Percentiles rank a stretch among this genome's conserved stretches.
Conservation (phyloP, 2,113 vertebrate species). For the Leuciscus idus region DNA sequence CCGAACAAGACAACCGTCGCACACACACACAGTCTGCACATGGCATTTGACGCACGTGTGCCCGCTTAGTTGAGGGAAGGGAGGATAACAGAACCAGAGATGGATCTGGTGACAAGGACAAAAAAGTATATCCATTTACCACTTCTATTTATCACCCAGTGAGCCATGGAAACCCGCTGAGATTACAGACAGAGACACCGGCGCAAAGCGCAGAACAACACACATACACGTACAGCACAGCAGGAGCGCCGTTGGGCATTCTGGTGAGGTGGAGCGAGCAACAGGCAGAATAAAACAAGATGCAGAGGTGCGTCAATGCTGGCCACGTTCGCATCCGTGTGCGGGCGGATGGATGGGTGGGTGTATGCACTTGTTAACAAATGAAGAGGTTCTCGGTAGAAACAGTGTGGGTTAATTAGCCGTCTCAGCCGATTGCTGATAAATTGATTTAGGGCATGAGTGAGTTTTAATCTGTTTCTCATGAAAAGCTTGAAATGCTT, state of each 20-base stretch:
- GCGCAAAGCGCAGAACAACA: conserved; percentile 8
- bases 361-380: conserved; percentile 38
- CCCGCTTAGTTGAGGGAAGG: conserved; percentile 26
- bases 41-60: conserved; percentile 19
- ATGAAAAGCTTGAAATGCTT: conserved; percentile 45
- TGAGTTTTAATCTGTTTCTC: conserved; percentile 53
- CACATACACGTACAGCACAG: conserved; percentile 44
- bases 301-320: not conserved
- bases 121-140: conserved; percentile 58
- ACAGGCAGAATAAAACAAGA: conserved; percentile 33
- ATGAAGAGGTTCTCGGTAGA: conserved; percentile 38
- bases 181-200: conserved; percentile 19
- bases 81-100: conserved; percentile 40
- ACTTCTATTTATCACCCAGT: conserved; percentile 58
- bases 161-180: conserved; percentile 47
- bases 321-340: not conserved
- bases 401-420: conserved; percentile 44
- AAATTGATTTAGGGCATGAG: conserved; percentile 53
- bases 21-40: not conserved
- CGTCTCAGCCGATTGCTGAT: conserved; percentile 39
- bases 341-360: not conserved
- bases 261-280: conserved; percentile 2
- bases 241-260: conserved; percentile 25
- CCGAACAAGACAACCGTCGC: conserved; percentile 6
- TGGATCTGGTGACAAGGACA: conserved; percentile 58